A percentile compares a stretch with the other conserved stretches of the same genome.
phyloP scores from a whole-genome alignment of 2,888 invertebrate genomes.

The Heliconius cydno region DNA sequence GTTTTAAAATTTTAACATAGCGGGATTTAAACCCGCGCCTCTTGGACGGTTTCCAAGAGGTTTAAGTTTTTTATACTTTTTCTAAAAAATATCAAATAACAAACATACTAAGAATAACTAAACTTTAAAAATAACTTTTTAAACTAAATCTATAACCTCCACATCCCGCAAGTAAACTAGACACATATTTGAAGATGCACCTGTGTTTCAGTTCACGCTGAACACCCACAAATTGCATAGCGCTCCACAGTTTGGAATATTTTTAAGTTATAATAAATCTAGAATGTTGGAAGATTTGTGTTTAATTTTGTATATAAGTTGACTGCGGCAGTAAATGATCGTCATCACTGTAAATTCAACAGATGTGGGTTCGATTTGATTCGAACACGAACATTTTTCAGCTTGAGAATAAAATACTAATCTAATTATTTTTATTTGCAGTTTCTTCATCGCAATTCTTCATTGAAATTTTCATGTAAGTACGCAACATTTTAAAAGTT shows the following conservation, averaged over 20 bases:
- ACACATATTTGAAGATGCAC: conserved; percentile 24
- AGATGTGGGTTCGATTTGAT: neutral
- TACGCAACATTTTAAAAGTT: neutral
- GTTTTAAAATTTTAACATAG: too few relatives aligned
- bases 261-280: conserved; percentile 11
- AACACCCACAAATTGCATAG: conserved; percentile 16
- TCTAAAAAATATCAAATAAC: too few relatives aligned
- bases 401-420: neutral
- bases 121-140: neutral
- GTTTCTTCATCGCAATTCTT: neutral
- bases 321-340: too few relatives aligned
- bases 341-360: too few relatives aligned
- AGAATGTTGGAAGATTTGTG: neutral
- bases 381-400: neutral
- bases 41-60: too few relatives aligned
- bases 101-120: neutral
- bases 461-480: neutral
- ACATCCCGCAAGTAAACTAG: conserved; percentile 9
- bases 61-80: too few relatives aligned
- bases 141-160: neutral
- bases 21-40: too few relatives aligned
- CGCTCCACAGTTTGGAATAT: conserved; percentile 5
- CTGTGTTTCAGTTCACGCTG: conserved; percentile 7
- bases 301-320: neutral
- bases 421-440: neutral